Evolutionary conservation across 2,888 invertebrate species (phyloP).

Genomic region (Carterocephalus palaemon): DNA sequence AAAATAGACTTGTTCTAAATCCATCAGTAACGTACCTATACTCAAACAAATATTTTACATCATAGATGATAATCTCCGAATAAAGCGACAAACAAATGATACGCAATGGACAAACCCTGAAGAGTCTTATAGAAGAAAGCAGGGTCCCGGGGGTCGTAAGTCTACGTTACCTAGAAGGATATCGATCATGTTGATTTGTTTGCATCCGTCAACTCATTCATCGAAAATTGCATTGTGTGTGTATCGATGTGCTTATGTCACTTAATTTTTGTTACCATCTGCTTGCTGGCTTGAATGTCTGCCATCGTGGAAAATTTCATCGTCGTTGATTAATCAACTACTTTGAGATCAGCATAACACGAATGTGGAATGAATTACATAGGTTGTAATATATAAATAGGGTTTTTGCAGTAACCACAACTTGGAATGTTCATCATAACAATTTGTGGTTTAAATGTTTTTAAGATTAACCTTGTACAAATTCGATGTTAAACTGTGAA

Average conservation of each 20-base stretch:
- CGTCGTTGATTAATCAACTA: slow-evolving; percentile 51
- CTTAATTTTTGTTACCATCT: slow-evolving; percentile 54
- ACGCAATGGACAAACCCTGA: slow-evolving; percentile 61
- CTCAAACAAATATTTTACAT: slow-evolving; percentile 13
- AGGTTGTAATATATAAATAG: slow-evolving; percentile 60
- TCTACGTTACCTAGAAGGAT: slow-evolving; percentile 50
- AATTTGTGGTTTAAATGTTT: slow-evolving; percentile 41
- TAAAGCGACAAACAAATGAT: slow-evolving; percentile 66
- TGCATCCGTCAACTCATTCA: slow-evolving; percentile 15
- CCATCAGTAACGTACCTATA: no score
- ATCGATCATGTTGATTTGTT: slow-evolving; percentile 20
- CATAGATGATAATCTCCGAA: slow-evolving; percentile 63
- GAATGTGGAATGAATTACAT: slow-evolving; percentile 63
- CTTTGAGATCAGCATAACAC: slow-evolving; percentile 37
- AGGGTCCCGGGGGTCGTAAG: slow-evolving; percentile 82
- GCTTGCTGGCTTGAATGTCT: slow-evolving; percentile 71
- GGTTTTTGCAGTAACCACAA: slow-evolving; percentile 29
- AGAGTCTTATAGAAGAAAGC: slow-evolving; percentile 81
- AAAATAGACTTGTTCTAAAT: no score
- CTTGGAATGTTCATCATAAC: slow-evolving; percentile 20
- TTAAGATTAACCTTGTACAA: slow-evolving; percentile 7
- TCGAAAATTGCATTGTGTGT: slow-evolving; percentile 68
- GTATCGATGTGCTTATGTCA: slow-evolving; percentile 73
- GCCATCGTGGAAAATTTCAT: slow-evolving; percentile 70
- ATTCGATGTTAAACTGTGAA: slow-evolving; percentile 7